Base-by-base conservation (phyloP, 1,140 invertebrate species). In the Lordiphosa stackelbergi region DNA sequence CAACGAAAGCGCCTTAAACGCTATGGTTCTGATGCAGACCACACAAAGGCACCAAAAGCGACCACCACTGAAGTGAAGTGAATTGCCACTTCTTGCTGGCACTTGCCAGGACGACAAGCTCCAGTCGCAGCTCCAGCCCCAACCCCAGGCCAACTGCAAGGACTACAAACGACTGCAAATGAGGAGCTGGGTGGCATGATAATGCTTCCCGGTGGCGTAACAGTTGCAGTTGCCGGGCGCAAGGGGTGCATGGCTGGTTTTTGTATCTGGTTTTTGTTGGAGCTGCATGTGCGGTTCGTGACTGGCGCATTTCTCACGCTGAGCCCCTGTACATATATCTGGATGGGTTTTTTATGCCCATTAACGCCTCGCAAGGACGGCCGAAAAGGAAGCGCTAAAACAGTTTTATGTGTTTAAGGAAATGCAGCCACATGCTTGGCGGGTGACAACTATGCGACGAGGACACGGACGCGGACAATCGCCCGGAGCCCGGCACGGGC, bases 391-490 rank as follows among this genome's bases (percentile, higher is more conserved):
- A 68, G 59, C 69, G 65, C 59, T 71, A 69, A 71, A 71, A 71
- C 64, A 71, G 69, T 63, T 71, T 71, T 71, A 71, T 71, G 65
- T 71, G 69, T 71, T 71, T 71, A 71, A 71, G 65, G 69, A 71
- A 71, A 71, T 71, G 69, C 59, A 52, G 54, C 65, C 68, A 53
- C 56, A 66, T 61, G 66, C 52, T 60, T 42, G 64, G 43, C 12
- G 28, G 59, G 12, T 68, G 69, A 71, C 69, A 71, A 59, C 53
- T 47, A 47, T 34, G 51, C 36, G 11, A 9, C 19, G 11, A 51
- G 35, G 36, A 12, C 11, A 10, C 31, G 34, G 13, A 37, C 48
- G 36, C 12, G 48, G 19, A 51, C 9, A 19, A 13, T n/a, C 36
- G 48, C 19, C 38, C 37, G 12, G 28, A 19, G 49, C 37, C 12